phyloP scores from a whole-genome alignment of 2,888 invertebrate genomes.

The Lordiphosa andalusiaca region DNA sequence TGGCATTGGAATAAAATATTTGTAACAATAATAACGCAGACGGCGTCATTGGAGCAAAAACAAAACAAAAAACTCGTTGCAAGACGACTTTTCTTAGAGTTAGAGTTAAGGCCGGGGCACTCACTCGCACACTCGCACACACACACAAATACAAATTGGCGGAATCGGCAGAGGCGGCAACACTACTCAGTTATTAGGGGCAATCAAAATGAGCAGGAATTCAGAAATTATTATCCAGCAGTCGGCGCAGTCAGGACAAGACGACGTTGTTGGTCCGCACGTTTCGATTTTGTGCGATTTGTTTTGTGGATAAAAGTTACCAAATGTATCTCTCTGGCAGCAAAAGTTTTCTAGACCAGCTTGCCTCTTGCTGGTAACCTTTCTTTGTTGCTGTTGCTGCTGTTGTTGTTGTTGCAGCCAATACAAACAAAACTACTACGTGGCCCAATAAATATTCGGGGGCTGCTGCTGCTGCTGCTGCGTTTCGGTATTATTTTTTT shows the following conservation, averaged over 20 bases:
- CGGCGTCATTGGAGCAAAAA: constrained; percentile 10
- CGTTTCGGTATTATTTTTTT: constrained; percentile 16
- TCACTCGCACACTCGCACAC: constrained; percentile 6
- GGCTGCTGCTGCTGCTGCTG: constrained; percentile 3
- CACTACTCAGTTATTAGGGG: constrained; percentile 75
- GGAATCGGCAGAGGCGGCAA: constrained; percentile 58
- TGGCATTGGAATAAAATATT: constrained; percentile 76
- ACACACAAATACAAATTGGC: constrained; percentile 14
- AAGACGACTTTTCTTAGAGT: constrained; percentile 27
- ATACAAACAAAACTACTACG: constrained; percentile 65
- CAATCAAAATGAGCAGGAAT: constrained; percentile 75
- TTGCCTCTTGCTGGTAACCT: constrained; percentile 40
- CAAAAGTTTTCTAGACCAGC: constrained; percentile 42
- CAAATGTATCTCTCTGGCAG: constrained; percentile 52
- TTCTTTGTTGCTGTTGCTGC: constrained; percentile 45
- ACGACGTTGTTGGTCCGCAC: constrained; percentile 46
- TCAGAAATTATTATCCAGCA: constrained; percentile 73
- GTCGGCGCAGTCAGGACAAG: constrained; percentile 32
- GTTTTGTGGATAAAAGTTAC: constrained; percentile 70
- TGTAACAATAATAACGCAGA: constrained; percentile 73
- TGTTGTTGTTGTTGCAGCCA: constrained; percentile 8
- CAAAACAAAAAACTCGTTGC: constrained; percentile 17
- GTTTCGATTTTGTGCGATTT: constrained; percentile 72
- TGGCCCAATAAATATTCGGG: constrained; percentile 54
- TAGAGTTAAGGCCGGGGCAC: constrained; percentile 28